Percentiles rank a stretch among this genome's conserved stretches.
These are phyloP conservation scores for Drosophila koepferae DNA, from an alignment of 2,888 invertebrate genomes.

Conservation along the genomic window DNA sequence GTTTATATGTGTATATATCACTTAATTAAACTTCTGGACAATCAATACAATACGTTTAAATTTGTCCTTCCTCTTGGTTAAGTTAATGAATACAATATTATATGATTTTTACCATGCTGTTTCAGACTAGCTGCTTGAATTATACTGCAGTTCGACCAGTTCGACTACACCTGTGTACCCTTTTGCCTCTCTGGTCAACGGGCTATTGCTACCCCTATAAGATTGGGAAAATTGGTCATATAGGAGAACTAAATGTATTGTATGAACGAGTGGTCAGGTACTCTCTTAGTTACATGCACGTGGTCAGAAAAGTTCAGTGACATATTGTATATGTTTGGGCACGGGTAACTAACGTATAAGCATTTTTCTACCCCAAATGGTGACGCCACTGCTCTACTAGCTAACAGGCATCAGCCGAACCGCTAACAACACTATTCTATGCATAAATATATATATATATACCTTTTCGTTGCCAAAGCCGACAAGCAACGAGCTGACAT, in stretches of 20 bases:
- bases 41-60: neutral
- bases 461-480: conserved; percentile 16
- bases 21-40: neutral
- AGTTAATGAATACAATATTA: neutral
- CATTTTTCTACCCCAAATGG: conserved; percentile 1
- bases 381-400: conserved; percentile 25
- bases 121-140: conserved; percentile 24
- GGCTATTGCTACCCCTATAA: conserved; percentile 36
- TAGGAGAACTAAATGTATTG: neutral
- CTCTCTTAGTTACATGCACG: conserved; percentile 9
- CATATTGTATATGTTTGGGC: neutral
- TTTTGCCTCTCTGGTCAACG: conserved; percentile 22
- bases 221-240: conserved; percentile 23
- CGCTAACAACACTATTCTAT: neutral
- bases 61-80: neutral
- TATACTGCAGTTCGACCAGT: conserved; percentile 32
- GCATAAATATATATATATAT: neutral
- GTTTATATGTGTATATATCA: neutral
- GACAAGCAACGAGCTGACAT: conserved; percentile 37
- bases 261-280: conserved; percentile 6
- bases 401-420: neutral
- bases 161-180: conserved; percentile 41
- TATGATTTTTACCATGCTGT: conserved; percentile 20
- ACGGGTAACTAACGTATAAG: neutral
- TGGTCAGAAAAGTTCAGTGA: conserved; percentile 33